Percentiles rank a stretch among this genome's conserved stretches.
phyloP scores from a whole-genome alignment of 2,888 invertebrate species.

The Morpho helenor region DNA sequence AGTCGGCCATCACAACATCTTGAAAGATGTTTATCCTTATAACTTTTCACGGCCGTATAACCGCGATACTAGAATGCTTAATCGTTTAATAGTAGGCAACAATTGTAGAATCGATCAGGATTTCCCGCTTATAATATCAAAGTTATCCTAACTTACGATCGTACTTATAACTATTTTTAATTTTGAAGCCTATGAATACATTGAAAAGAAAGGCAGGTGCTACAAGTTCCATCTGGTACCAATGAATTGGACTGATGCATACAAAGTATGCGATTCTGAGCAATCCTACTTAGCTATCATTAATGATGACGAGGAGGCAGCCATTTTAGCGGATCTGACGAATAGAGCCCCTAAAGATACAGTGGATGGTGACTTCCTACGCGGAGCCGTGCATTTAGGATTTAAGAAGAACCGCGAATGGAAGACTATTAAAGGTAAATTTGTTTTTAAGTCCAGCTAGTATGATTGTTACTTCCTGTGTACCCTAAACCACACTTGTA shows the following conservation, averaged over 20 bases:
- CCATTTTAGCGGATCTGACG: slow-evolving; percentile 39
- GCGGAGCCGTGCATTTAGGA: slow-evolving; percentile 41
- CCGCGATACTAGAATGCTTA: too few relatives aligned
- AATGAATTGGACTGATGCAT: slow-evolving; percentile 53
- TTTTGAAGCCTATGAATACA: slow-evolving; percentile 48
- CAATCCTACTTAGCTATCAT: slow-evolving; percentile 54
- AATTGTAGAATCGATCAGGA: too few relatives aligned
- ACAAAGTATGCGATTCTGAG: slow-evolving; percentile 46
- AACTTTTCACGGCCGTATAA: too few relatives aligned
- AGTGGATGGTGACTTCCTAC: slow-evolving; percentile 34
- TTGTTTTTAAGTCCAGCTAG: background rate
- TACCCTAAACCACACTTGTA: too few relatives aligned
- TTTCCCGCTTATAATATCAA: too few relatives aligned
- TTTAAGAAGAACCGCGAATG: slow-evolving; percentile 38
- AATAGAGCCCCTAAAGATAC: slow-evolving; percentile 38
- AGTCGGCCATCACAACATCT: too few relatives aligned
- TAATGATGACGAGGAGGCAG: slow-evolving; percentile 47
- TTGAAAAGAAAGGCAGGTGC: slow-evolving; percentile 41
- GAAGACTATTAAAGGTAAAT: slow-evolving; percentile 46
- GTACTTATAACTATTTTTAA: background rate
- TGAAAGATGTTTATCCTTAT: too few relatives aligned
- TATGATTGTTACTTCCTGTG: background rate
- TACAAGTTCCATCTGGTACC: slow-evolving; percentile 56
- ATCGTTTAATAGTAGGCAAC: too few relatives aligned
- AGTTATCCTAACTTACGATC: too few relatives aligned